Conservation (phyloP, 2,888 invertebrate species). For the Nomada lathburiana region DNA sequence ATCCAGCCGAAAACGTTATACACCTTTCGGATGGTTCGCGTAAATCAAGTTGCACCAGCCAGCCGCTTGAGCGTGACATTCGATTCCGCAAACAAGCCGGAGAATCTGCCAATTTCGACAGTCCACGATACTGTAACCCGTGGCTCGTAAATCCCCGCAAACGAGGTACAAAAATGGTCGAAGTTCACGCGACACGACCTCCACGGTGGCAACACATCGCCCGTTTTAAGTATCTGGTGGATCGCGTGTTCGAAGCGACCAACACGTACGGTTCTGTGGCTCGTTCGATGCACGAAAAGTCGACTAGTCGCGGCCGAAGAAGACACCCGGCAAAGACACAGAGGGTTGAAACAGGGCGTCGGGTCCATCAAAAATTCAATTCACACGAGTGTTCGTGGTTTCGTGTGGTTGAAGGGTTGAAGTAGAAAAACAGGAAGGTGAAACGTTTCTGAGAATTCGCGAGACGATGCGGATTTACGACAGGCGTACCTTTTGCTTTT, state of each 20-base stretch:
- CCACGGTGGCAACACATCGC: slow-evolving; percentile 17
- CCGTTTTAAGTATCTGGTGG: slow-evolving; percentile 17
- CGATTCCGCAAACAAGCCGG: slow-evolving; percentile 44
- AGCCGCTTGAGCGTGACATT: slow-evolving; percentile 44
- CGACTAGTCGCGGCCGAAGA: neutral
- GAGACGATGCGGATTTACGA: slow-evolving; percentile 37
- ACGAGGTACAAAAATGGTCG: slow-evolving; percentile 49
- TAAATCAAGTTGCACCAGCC: slow-evolving; percentile 14
- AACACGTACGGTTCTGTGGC: slow-evolving; percentile 29
- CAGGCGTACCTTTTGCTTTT: slow-evolving; percentile 5
- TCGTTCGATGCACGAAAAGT: slow-evolving; percentile 14
- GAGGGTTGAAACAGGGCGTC: slow-evolving; percentile 19
- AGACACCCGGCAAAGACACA: slow-evolving; percentile 22
- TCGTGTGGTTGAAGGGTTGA: slow-evolving; percentile 4
- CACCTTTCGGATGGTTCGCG: slow-evolving; percentile 7
- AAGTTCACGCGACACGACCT: slow-evolving; percentile 41
- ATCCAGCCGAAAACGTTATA: neutral
- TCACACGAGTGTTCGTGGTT: slow-evolving; percentile 54
- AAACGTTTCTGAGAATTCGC: slow-evolving; percentile 72
- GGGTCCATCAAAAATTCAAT: slow-evolving; percentile 67
- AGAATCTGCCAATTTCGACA: slow-evolving; percentile 52
- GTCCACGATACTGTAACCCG: slow-evolving; percentile 34
- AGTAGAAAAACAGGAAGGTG: slow-evolving; percentile 36
- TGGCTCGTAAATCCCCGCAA: slow-evolving; percentile 43
- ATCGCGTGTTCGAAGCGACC: slow-evolving; percentile 44